Base-by-base conservation (phyloP, 1,140 invertebrate species). In the Arion vulgaris region DNA sequence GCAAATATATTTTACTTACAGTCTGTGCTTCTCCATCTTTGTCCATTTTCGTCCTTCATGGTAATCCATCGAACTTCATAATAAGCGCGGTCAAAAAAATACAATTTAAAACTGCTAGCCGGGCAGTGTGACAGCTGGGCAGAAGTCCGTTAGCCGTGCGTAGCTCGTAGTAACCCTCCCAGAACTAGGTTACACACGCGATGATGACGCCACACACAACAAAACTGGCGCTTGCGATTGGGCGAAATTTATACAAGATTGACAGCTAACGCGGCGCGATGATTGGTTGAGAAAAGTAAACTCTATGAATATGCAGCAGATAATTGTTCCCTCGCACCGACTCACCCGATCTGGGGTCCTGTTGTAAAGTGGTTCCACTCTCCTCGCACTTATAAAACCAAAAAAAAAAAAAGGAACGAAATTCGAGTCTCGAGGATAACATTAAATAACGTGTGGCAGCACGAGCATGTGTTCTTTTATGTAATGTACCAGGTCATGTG, bases 41-140 rank as follows among this genome's bases (percentile, higher is more conserved):
- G 36, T 78, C 76, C 76, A 78, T 78, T 62, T 34, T 78, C 51
- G 45, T 78, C 39, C 76, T 45, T 78, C 76, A 78, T 78, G 76
- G 39, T 78, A 78, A 78, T 78, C 76, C 76, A 78, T 78, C 28
- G 51, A 53, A 62, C 53, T 78, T 78, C 74, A 78, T 78, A 78
- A 78, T 78, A 53, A 78, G 76, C 76, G 76, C 76, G 76, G 76
- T 78, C 51, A 78, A 78, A 73, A 17, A 36, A 73, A 13, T 5
- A 11, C 7, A 66, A 32, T 66, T 66, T 66, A 28, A 66, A 66
- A 66, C 17, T 66, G n/a, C 62, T 15, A 32, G 62, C 62, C 62
- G 62, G 62, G 62, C 62, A 66, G 62, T 28, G 62, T 66, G 62
- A 66, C 62, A 66, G 62, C 62, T 66, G 62, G 62, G 62, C 62